Evolutionary conservation across 2,113 vertebrate genomes (phyloP).

Genomic region (Tragelaphus imberbis): DNA sequence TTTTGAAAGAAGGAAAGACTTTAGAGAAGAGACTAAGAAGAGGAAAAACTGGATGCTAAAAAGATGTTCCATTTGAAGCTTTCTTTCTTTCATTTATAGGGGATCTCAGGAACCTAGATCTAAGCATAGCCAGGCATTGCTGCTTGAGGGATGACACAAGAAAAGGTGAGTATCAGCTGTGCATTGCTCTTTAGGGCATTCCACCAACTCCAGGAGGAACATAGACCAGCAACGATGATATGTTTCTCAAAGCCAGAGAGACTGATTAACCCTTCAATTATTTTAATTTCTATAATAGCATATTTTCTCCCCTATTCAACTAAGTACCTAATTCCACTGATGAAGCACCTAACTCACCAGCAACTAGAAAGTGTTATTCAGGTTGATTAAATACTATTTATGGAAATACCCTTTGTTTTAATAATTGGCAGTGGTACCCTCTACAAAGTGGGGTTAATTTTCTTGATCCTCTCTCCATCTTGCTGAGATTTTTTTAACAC

Average conservation of each 20-base stretch:
- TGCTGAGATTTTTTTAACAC: not conserved
- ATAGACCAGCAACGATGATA: not conserved
- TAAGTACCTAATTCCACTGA: not conserved
- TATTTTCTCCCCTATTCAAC: not conserved
- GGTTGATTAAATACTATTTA: constrained; percentile 33
- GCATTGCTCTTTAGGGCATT: not conserved
- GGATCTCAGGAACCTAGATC: not conserved
- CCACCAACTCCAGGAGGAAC: not conserved
- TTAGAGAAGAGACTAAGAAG: not conserved
- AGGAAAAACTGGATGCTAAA: not conserved
- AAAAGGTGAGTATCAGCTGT: not conserved
- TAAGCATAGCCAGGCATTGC: not conserved
- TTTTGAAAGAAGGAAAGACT: not conserved
- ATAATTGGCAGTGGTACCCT: not conserved
- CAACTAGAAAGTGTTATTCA: not conserved
- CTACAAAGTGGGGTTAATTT: not conserved
- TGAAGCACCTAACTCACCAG: not conserved
- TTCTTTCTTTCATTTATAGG: constrained; percentile 14
- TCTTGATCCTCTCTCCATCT: not conserved
- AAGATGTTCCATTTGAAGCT: not conserved
- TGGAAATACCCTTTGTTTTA: constrained; percentile 24
- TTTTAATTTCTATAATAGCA: not conserved
- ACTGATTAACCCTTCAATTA: not conserved
- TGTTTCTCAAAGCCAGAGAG: not conserved
- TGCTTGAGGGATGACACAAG: not conserved